Base-by-base conservation (phyloP, 2,797 vertebrate species). In the Chiroxiphia lanceolata region DNA sequence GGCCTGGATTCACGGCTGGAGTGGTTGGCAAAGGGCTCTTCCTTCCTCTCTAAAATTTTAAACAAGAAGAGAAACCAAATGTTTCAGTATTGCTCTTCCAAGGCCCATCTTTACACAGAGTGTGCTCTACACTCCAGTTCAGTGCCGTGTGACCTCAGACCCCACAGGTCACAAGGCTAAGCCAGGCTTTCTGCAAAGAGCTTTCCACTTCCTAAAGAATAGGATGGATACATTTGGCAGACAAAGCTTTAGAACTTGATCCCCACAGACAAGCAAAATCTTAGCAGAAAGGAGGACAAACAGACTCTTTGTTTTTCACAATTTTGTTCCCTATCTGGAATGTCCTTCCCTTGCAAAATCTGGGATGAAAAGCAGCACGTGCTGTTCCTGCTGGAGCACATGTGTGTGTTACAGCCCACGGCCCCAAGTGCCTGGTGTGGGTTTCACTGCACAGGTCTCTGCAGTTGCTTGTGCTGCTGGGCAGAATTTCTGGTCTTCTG, bases 31-130 rank as follows among this genome's bases (percentile, higher is more conserved):
- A 95, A 76, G 78, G 96, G 89, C 80, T 97, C 97, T 64, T 97
- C 93, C 87, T 97, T 97, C 93, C 87, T 97, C 72, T 96, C 97
- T 98, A 94, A 53, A 94, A 95, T 91, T 97, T 93, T 65, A 96
- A 88, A 96, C 53, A 95, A 93, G 95, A 93, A 93, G 67, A 93
- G 83, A 83, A 93, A 93, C 53, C 68, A 77, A 81, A 81, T 10
- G 22, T 86, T 95, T 96, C 88, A 97, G 90, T 71, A 83, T 42
- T 53, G 45, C 65, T 51, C 65, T 80, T 71, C 59, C 25, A 38
- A 80, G 45, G 74, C 38, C 60, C n/a, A 33, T 51, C 79, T 51
- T 70, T n/a, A 72, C 80, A 65, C 84, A 72, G n/a, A 42, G 51
- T 4, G 38, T 23, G 53, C 38, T 22, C 56, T 67, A 15, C 50